Evolutionary conservation across 2,113 vertebrate species (phyloP).

Genomic region (Xerus inauris): DNA sequence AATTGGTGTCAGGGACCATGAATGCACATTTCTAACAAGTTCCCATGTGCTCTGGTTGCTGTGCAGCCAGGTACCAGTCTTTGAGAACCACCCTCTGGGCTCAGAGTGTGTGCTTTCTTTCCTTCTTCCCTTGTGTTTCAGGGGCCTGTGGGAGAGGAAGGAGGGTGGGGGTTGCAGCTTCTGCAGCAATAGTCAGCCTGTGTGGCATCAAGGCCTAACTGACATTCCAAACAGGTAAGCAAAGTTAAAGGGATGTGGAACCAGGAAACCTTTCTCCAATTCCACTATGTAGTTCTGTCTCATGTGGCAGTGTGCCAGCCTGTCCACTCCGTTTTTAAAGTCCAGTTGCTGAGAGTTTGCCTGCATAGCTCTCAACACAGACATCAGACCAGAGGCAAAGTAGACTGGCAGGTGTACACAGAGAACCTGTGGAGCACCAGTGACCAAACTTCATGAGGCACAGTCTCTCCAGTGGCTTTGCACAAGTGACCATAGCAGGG

Average conservation of each 20-base stretch:
- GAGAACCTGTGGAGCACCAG: background rate
- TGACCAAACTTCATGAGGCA: background rate
- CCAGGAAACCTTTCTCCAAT: background rate
- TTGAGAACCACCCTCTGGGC: background rate
- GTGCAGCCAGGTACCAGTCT: background rate
- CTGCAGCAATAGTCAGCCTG: background rate
- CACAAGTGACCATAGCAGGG: background rate
- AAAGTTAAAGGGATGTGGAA: background rate
- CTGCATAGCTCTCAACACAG: background rate
- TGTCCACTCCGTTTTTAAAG: conserved; percentile 26
- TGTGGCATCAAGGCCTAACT: background rate
- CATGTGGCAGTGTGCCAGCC: background rate
- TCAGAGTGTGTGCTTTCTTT: background rate
- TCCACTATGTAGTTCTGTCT: background rate
- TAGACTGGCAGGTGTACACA: background rate
- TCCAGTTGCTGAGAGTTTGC: background rate
- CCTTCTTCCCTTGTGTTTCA: background rate
- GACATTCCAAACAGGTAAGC: background rate
- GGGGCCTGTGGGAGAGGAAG: background rate
- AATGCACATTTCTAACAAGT: background rate
- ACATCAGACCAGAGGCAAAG: background rate
- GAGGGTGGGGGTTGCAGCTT: no score
- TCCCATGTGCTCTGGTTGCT: background rate
- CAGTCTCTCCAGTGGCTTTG: background rate
- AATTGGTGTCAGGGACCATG: background rate